phyloP scores from a whole-genome alignment of 2,888 invertebrate species.

The Drosophila kanekoi region DNA sequence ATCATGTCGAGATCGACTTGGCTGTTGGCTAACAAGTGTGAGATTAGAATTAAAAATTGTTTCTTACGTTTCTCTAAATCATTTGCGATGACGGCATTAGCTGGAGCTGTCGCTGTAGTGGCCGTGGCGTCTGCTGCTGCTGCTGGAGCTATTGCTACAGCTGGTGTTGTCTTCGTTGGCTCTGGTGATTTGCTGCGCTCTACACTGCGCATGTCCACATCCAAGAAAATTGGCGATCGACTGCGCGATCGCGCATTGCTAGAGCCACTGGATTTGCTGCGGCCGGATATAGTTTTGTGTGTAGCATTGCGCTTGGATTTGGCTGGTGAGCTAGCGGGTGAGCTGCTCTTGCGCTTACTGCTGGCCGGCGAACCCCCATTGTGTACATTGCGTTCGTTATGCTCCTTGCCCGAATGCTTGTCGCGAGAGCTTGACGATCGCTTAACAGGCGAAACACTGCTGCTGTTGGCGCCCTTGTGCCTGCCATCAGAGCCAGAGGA shows the following conservation, averaged over 20 bases:
- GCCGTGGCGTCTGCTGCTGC: constrained; percentile 12
- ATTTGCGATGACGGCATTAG: constrained; percentile 60
- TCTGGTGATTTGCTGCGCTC: constrained; percentile 64
- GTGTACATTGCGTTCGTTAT: constrained; percentile 60
- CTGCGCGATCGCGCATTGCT: constrained; percentile 76
- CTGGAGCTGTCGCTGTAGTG: constrained; percentile 40
- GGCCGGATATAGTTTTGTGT: constrained; percentile 50
- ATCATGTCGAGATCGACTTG: constrained; percentile 41
- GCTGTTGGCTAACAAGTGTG: constrained; percentile 67
- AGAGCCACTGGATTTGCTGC: constrained; percentile 31
- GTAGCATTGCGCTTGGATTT: constrained; percentile 74
- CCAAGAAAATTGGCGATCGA: constrained; percentile 79
- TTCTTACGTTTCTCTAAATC: constrained; percentile 85
- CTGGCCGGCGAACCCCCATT: constrained; percentile 59
- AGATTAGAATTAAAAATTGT: constrained; percentile 75
- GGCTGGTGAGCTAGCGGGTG: constrained; percentile 76
- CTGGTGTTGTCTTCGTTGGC: constrained; percentile 6
- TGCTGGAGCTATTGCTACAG: constrained; percentile 22
- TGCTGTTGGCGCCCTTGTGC: constrained; percentile 53
- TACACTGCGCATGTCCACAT: constrained; percentile 77
- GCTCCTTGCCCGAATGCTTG: constrained; percentile 55
- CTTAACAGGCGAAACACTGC: constrained; percentile 50
- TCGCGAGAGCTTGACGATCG: constrained; percentile 45
- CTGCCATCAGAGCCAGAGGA: constrained; percentile 69
- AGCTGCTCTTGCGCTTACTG: constrained; percentile 78